Base-by-base conservation (phyloP, 2,113 vertebrate genomes). In the Dasyornis broadbenti region DNA sequence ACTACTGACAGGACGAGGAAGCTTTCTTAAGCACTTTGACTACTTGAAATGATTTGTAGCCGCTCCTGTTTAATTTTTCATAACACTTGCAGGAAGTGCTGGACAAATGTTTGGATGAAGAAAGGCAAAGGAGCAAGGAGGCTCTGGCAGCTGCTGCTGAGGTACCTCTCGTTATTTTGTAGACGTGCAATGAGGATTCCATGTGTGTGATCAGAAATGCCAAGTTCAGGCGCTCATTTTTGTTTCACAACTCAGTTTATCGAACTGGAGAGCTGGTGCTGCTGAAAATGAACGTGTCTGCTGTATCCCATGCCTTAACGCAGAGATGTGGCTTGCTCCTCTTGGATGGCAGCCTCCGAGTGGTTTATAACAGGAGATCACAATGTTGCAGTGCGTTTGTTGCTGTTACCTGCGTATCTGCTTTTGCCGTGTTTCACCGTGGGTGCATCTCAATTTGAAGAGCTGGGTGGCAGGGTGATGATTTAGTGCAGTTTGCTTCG, bases 81-180 rank as follows among this genome's bases (percentile, higher is more conserved):
- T 92, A 75, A 93, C 27, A 23, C 90, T 97, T 96, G 33, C 75
- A 98, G 98, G 97, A 98, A 86, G 23, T 96, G 20, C 50, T 98
- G 59, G 97, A 94, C 83, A 98, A 95, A 64, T 98, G 96, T 94
- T 95, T 98, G 90, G 96, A 97, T 33, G 97, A 98, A 92, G 98
- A 98, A 95, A 96, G 96, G 37, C 95, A 97, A 84, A 97, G 83
- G 85, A 98, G 95, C 88, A 97, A 94, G 66, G 97, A 98, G 49
- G 94, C 96, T 63, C 56, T 98, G 86, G 86, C 75, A 73, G 96
- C 96, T 73, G 97, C 97, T 94, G 93, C 95, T 82, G 86, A 98
- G 98, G 98, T 98, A 98, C 68, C 57, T 85, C 47, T n/a, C 28
- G 33, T 49, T 86, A 86, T 78, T 72, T 52, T 56, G 18, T 10